Conservation (phyloP, 1,140 invertebrate genomes). For the Euglossa dilemma region DNA sequence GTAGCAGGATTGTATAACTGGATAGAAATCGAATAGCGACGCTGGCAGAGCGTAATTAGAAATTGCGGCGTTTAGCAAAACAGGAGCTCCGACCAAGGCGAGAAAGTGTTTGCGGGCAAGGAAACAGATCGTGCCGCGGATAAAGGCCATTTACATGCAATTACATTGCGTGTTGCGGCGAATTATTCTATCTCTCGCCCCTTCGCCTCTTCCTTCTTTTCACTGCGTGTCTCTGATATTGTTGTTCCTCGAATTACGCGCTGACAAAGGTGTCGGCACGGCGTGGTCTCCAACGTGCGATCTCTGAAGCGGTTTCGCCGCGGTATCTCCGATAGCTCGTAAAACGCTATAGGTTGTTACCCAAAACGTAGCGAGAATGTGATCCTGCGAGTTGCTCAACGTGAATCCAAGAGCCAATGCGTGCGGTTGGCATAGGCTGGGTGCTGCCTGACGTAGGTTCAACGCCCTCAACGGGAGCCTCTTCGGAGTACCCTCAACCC, state of each 20-base stretch:
- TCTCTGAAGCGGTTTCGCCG: too few species aligned
- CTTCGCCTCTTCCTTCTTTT: conserved; percentile 18
- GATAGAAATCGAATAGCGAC: conserved; percentile 67
- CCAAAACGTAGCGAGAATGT: conserved; percentile 79
- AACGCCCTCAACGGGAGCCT: conserved; percentile 81
- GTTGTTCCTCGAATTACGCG: not conserved
- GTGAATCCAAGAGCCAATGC: conserved; percentile 79
- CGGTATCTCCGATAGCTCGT: too few species aligned
- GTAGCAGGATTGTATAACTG: conserved; percentile 59
- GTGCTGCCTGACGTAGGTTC: conserved; percentile 81
- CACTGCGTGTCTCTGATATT: not conserved
- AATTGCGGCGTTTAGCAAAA: conserved; percentile 60
- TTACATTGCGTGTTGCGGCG: conserved; percentile 72
- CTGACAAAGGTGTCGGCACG: not conserved
- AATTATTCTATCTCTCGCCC: conserved; percentile 64
- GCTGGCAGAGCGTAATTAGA: conserved; percentile 59
- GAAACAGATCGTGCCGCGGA: conserved; percentile 77
- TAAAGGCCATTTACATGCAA: conserved; percentile 79
- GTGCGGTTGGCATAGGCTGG: conserved; percentile 78
- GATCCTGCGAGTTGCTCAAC: conserved; percentile 77
- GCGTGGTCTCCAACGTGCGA: too few species aligned
- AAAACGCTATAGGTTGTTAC: conserved; percentile 67
- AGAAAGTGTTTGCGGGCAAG: conserved; percentile 78
- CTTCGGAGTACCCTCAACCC: conserved; percentile 79
- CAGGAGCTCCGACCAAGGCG: conserved; percentile 58